These are phyloP conservation scores for Nymphalis c-album DNA, from an alignment of 2,888 invertebrate genomes.

Conservation along the genomic window DNA sequence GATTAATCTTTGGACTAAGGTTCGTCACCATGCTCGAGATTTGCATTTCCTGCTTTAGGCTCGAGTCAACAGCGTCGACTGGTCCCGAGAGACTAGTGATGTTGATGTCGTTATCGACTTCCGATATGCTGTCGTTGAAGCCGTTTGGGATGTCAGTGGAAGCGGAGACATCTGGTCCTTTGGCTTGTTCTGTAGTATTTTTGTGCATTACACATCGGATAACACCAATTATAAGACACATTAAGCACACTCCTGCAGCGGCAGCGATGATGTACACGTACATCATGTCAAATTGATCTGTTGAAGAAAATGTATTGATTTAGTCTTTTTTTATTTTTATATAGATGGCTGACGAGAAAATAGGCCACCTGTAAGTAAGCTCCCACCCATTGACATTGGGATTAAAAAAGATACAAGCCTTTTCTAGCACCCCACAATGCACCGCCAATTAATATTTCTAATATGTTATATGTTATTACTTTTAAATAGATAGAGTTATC, in stretches of 20 bases:
- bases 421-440: not conserved
- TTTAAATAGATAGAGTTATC: too few species aligned
- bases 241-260: conserved; percentile 85
- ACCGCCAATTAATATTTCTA: not conserved
- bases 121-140: conserved; percentile 93
- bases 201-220: conserved; percentile 86
- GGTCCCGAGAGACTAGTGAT: conserved; percentile 85
- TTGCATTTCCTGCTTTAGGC: conserved; percentile 73
- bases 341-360: too few species aligned
- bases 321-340: too few species aligned
- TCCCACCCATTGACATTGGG: too few species aligned
- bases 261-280: conserved; percentile 92
- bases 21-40: conserved; percentile 64
- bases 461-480: not conserved
- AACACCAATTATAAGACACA: conserved; percentile 87
- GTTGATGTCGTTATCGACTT: conserved; percentile 90
- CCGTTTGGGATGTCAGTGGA: conserved; percentile 90
- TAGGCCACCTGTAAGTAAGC: too few species aligned
- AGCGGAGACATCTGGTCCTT: conserved; percentile 86
- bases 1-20: conserved; percentile 75
- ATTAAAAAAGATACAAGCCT: too few species aligned
- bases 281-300: conserved; percentile 90
- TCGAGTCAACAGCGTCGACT: conserved; percentile 77
- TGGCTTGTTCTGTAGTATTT: conserved; percentile 83
- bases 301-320: conserved; percentile 30